Evolutionary conservation across 2,888 invertebrate species (phyloP), one percentile per base, ranked within the genome.

Genomic region (Saturnia japonica): DNA sequence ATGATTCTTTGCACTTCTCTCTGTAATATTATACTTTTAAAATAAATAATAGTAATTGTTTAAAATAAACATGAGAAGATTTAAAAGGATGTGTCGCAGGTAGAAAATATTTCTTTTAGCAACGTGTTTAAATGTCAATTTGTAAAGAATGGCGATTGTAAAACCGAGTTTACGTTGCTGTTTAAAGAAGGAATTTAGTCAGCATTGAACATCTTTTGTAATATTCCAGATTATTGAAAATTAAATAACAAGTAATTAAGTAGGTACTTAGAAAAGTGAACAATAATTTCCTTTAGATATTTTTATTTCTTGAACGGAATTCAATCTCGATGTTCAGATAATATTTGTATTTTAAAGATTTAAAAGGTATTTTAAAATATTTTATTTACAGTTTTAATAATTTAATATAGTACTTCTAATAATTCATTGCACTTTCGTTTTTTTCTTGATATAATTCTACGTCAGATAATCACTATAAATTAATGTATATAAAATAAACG

Each of bases 51-150:
- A 57, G 9, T 40, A 40, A 8, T 8, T 62, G 1, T 22, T 6
- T 25, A 60, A 14, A 19, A 16, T 51, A 19, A 51, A 51, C 19
- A 19, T 19, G 47, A 12, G 25, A 40, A 40, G 8, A 3, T 19
- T 40, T 64, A 64, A 64, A 40, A 64, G 64, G 64, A 40, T 40
- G 40, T 64, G n/a, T 64, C 19, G 40, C 64, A 64, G 64, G 64
- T 64, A 64, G 64, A 40, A 64, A 40, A 28, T 62, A 19, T 62
- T 16, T 54, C 22, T 8, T 62, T 62, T 62, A n/a, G 62, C 34
- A 34, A 14, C 25, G 34, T 22, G 62, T 62, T 64, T n/a, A n/a
- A 40, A 64, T 40, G 34, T 62, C 6, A 28, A 28, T 16, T 62
- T 34, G 57, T 62, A 34, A 34, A 14, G 14, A 62, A 34, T 34